Conservation (phyloP, 1,140 invertebrate genomes). For the Eupeodes corollae region DNA sequence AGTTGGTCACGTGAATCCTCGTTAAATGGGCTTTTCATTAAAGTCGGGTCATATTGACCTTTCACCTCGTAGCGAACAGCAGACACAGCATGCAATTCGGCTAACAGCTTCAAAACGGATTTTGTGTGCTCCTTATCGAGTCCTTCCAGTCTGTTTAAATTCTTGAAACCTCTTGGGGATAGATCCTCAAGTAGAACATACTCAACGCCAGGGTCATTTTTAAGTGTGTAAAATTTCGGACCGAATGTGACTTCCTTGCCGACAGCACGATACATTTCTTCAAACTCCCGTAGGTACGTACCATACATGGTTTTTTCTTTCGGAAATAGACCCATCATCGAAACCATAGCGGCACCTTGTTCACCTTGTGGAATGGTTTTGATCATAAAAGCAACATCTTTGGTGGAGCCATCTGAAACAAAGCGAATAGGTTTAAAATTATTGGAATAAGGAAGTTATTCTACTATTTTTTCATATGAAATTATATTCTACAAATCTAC, state of each 20-base stretch:
- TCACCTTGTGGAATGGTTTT: slow-evolving; percentile 16
- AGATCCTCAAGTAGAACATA: slow-evolving; percentile 41
- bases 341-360: slow-evolving; percentile 11
- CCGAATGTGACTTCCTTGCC: slow-evolving; percentile 16
- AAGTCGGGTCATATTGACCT: slow-evolving; percentile 7
- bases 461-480: too few relatives aligned
- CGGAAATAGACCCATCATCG: slow-evolving; percentile 20
- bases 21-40: slow-evolving; percentile 1
- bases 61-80: slow-evolving; percentile 12
- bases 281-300: slow-evolving; percentile 20
- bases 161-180: slow-evolving; percentile 39
- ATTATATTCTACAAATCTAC: too few relatives aligned
- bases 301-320: slow-evolving; percentile 22
- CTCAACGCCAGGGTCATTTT: slow-evolving; percentile 9
- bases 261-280: slow-evolving; percentile 25
- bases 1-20: slow-evolving; percentile 1
- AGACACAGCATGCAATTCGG: slow-evolving; percentile 43
- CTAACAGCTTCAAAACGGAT: slow-evolving; percentile 40
- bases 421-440: too few relatives aligned
- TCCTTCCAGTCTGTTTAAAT: slow-evolving; percentile 41
- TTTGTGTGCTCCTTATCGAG: slow-evolving; percentile 39
- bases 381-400: slow-evolving; percentile 14
- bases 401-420: slow-evolving; percentile 11
- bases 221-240: slow-evolving; percentile 11
- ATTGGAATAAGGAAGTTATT: too few relatives aligned